phyloP scores from a whole-genome alignment of 1,140 invertebrate genomes.

The Cylas formicarius region DNA sequence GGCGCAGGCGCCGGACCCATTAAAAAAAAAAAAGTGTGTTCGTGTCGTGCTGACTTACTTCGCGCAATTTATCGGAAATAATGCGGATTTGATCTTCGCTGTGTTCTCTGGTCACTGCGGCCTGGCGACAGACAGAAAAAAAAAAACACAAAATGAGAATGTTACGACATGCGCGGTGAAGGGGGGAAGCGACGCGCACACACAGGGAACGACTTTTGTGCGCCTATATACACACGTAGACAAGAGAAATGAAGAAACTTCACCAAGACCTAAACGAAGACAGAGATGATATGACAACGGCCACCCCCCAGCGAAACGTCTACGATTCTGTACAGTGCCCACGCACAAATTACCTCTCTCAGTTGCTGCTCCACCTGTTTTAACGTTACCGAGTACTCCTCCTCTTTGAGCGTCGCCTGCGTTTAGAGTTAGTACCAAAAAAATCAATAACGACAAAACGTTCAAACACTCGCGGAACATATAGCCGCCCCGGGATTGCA shows the following conservation, averaged over 20 bases:
- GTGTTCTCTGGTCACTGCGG: constrained; percentile 56
- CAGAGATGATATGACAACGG: background rate
- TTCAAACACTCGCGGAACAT: too few species aligned
- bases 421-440: constrained; percentile 26
- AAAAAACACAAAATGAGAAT: too few species aligned
- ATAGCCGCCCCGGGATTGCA: too few species aligned
- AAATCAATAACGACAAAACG: constrained; percentile 29
- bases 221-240: constrained; percentile 13
- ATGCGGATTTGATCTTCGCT: constrained; percentile 60
- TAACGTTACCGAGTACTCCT: constrained; percentile 89
- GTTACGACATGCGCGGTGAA: constrained; percentile 1
- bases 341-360: constrained; percentile 72
- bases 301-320: constrained; percentile 11
- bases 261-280: background rate
- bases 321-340: background rate
- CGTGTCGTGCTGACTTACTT: constrained; percentile 51
- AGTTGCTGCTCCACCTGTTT: constrained; percentile 86
- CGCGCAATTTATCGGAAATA: constrained; percentile 57
- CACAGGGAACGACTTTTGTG: too few species aligned
- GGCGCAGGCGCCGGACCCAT: too few species aligned
- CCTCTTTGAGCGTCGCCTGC: constrained; percentile 94
- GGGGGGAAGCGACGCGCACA: background rate
- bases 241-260: background rate
- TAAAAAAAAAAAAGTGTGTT: too few species aligned
- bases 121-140: constrained; percentile 40